Base-by-base conservation (phyloP, 1,140 invertebrate species). In the Oreohelix idahoensis region DNA sequence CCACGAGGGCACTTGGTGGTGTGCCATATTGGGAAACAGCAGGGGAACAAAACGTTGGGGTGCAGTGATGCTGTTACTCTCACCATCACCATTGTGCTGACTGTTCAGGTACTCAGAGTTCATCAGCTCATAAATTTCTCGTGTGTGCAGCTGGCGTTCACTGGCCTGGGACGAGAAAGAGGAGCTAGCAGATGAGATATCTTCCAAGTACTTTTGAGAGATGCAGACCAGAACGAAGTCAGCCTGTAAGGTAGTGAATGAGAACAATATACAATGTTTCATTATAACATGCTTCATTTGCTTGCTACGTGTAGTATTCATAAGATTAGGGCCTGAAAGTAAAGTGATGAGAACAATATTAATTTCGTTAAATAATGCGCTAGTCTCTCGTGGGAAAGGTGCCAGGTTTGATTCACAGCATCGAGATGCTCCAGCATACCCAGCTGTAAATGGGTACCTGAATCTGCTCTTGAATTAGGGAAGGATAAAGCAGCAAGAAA, bases 141-240 rank as follows among this genome's bases (percentile, higher is more conserved):
- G 81, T 0, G 87, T 87, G 69, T 89, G 87, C 0, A 88, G 84
- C 36, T 58, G 5, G 29, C 63, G 63, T 11, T 66, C n/a, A n/a
- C 32, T 66, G 29, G 29, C 17, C 17, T 66, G 63, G 11, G 63
- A 11, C 10, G 20, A 58, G 5, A 66, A 29, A 35, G n/a, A 32
- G n/a, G 63, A 29, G 17, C 29, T 29, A 1, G n/a, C n/a, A 38
- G 29, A 45, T 38, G 32, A 36, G 20, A 84, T 79, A n/a, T 89
- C 86, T 17, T 75, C 53, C n/a, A 85, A 76, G 63, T 89, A 89
- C 45, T 81, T 71, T 11, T 81, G 77, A 10, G 87, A 88, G 0
- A 87, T 75, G 81, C 87, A 89, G 29, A 88, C 83, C 53, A 89
- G 79, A 45, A 89, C 81, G 74, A 88, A 89, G 71, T 89, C 87